A percentile compares a stretch with the other conserved stretches of the same genome.
Conservation (phyloP, 2,888 invertebrate genomes). For the Dicyrtomina minuta region DNA sequence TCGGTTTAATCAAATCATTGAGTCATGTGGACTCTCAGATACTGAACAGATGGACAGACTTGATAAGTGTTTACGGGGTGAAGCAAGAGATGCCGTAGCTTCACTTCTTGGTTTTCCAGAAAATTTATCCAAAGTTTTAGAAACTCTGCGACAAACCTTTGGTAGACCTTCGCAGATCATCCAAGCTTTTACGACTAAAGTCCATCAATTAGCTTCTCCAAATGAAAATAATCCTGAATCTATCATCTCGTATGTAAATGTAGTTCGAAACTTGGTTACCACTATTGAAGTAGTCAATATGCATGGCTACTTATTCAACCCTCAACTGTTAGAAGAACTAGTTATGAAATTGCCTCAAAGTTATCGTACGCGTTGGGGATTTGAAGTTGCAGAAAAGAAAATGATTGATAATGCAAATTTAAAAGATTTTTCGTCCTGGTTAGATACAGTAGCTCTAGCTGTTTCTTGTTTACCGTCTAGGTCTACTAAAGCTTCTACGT, state of each 20-base stretch:
- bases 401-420: not conserved
- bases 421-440: not conserved
- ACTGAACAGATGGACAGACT: slow-evolving; percentile 30
- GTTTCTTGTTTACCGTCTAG: too few species aligned
- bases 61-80: slow-evolving; percentile 32
- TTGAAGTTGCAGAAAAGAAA: too few species aligned
- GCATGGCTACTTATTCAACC: slow-evolving; percentile 9
- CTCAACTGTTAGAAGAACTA: not conserved
- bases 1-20: slow-evolving; percentile 12
- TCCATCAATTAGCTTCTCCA: not conserved
- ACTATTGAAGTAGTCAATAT: too few species aligned
- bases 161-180: slow-evolving; percentile 33
- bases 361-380: too few species aligned
- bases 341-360: not conserved
- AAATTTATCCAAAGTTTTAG: slow-evolving; percentile 25
- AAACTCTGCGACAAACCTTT: slow-evolving; percentile 20
- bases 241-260: not conserved
- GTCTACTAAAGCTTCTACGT: too few species aligned
- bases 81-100: slow-evolving; percentile 28
- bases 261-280: slow-evolving; percentile 10
- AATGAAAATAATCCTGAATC: slow-evolving; percentile 1
- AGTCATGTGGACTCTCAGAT: slow-evolving; percentile 20
- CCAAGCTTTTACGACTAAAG: slow-evolving; percentile 10
- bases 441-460: not conserved
- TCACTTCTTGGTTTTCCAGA: slow-evolving; percentile 23